Evolutionary conservation across 2,797 vertebrate species (phyloP), one percentile per base, ranked within the genome.

Genomic region (Thaleichthys pacificus): DNA sequence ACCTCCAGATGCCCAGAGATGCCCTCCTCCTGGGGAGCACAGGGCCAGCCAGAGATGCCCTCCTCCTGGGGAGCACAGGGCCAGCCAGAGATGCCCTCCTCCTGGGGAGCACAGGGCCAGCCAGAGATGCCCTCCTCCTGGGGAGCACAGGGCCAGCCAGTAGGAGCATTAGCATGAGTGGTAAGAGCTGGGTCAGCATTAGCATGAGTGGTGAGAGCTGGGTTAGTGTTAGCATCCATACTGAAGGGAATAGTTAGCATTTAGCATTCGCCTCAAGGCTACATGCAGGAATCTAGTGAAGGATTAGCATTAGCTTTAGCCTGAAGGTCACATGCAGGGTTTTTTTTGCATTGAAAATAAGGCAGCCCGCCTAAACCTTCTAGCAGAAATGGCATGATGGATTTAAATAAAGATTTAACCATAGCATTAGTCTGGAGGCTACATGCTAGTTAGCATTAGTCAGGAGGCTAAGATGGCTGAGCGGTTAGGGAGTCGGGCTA

Each of bases 1-100:
- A 98, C 92, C 80, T 97, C 93, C 79, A 96, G 11, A 42, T 12
- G 2, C 42, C 11, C 42, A 42, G 42, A 12, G 2, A 12, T 14
- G 11, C 9, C 12, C 11, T 42, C 42, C 42, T 42, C 42, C 42
- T 42, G 11, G 42, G 42, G 11, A 12, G 0, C 42, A 42, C 0
- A 42, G 2, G 38, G 38, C 2, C 81, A 0, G 77, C 87, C 95
- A 42, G 42, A 12, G 2, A 12, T 14, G 11, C 9, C 12, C 11
- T 42, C 42, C 42, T 42, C 42, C 42, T 42, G 11, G 42, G 42
- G 11, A 12, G 0, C 42, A 42, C 0, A 42, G 2, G 38, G 38
- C 2, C 81, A 0, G 77, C 11, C 42, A 42, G 42, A 12, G 2
- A 12, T 14, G 11, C 9, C 12, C 11, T 42, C 42, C 42, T 42